phyloP scores from a whole-genome alignment of 2,888 invertebrate species.

The Allophyes oxyacanthae region DNA sequence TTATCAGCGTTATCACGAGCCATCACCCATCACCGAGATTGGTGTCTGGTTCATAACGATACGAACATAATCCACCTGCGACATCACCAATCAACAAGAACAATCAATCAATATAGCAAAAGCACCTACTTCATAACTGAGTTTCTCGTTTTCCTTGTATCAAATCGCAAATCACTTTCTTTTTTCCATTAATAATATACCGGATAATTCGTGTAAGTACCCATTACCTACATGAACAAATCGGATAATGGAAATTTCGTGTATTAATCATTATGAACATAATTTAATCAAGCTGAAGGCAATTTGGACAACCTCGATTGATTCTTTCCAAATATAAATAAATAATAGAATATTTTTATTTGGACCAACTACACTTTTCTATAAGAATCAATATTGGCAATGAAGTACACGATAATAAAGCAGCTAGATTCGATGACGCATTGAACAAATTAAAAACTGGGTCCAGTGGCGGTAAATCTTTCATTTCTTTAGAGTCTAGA shows the following conservation, averaged over 20 bases:
- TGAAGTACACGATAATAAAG: no score
- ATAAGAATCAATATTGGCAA: no score
- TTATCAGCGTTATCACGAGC: constrained; percentile 60
- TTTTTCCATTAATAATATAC: constrained; percentile 10
- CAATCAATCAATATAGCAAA: constrained; percentile 11
- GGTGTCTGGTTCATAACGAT: constrained; percentile 50
- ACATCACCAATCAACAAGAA: background rate
- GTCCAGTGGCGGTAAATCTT: no score
- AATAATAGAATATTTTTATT: background rate
- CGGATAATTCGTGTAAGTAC: constrained; percentile 12
- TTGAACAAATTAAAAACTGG: no score
- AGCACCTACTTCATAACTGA: background rate
- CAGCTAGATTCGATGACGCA: no score
- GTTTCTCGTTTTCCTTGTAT: constrained; percentile 4
- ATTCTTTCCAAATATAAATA: background rate
- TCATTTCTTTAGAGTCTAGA: no score
- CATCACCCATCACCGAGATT: constrained; percentile 56
- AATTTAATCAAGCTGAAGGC: constrained; percentile 27
- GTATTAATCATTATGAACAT: constrained; percentile 26
- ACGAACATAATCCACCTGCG: constrained; percentile 22
- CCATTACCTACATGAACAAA: background rate
- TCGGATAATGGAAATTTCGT: constrained; percentile 15
- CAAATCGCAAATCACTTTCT: constrained; percentile 1
- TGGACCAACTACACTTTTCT: no score
- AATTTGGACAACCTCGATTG: background rate